phyloP scores from a whole-genome alignment of 2,888 invertebrate species.

The Oscheius myriophilus region DNA sequence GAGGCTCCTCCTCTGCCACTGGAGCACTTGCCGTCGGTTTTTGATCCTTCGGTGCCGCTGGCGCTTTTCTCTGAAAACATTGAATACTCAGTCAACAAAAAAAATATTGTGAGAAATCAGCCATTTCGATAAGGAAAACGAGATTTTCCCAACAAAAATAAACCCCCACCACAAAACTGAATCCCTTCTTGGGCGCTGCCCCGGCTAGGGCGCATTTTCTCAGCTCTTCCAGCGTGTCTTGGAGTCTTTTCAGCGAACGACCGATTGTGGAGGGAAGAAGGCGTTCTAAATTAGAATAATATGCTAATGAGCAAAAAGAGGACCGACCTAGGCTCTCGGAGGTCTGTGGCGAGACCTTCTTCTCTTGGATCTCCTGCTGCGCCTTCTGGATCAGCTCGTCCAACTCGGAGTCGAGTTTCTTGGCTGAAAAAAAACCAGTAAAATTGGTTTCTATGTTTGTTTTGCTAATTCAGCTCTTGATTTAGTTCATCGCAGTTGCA shows the following conservation, averaged over 20 bases:
- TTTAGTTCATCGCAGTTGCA: no score
- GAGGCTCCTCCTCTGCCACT: neutral
- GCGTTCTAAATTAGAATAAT: constrained; percentile 25
- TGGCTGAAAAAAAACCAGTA: neutral
- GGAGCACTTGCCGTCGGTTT: neutral
- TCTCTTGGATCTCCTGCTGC: constrained; percentile 1
- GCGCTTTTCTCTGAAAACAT: no score
- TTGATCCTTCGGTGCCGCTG: no score
- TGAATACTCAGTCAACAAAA: no score
- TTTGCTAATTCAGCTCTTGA: no score
- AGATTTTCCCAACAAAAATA: no score
- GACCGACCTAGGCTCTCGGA: constrained; percentile 5
- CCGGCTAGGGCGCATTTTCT: constrained; percentile 14
- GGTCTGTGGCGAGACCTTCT: neutral
- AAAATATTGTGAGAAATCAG: no score
- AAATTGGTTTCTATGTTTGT: no score
- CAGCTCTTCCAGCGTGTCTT: constrained; percentile 22
- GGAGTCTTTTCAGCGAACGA: constrained; percentile 24
- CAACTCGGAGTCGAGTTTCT: constrained; percentile 1
- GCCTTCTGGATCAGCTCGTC: constrained; percentile 17
- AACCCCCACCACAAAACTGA: constrained; percentile 21
- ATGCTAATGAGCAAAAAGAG: neutral
- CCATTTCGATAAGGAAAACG: no score
- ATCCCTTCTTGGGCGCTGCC: constrained; percentile 8
- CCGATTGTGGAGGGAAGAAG: constrained; percentile 19